These are phyloP conservation scores for Torymus auratus DNA, from an alignment of 2,888 invertebrate genomes.

Conservation along the genomic window DNA sequence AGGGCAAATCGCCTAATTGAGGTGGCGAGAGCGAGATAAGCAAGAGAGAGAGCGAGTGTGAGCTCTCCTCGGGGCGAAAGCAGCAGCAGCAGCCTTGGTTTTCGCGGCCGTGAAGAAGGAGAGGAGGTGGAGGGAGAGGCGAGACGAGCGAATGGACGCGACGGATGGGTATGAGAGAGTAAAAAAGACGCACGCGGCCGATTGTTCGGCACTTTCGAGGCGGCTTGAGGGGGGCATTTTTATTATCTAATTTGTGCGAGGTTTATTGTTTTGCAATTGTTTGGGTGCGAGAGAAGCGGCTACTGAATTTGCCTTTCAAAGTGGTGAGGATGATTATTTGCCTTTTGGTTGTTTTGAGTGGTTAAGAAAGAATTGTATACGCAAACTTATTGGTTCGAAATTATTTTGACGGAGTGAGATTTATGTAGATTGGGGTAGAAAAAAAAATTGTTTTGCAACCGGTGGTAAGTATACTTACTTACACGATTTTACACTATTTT, in stretches of 20 bases:
- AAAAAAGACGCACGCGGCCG: neutral
- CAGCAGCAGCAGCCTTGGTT: conserved; percentile 37
- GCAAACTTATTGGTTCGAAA: too few species aligned
- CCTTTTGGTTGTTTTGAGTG: neutral
- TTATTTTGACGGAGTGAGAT: too few species aligned
- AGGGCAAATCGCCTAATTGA: conserved; percentile 55
- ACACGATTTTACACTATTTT: too few species aligned
- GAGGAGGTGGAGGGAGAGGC: neutral
- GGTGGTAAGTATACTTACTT: too few species aligned
- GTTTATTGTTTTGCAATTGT: conserved; percentile 33
- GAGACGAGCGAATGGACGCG: neutral
- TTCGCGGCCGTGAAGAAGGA: conserved; percentile 31
- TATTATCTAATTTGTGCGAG: conserved; percentile 44
- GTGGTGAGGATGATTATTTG: conserved; percentile 4
- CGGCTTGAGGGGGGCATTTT: conserved; percentile 34
- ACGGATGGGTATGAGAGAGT: conserved; percentile 1
- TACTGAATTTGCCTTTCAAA: conserved; percentile 4
- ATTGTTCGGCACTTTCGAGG: conserved; percentile 51
- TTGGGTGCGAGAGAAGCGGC: neutral
- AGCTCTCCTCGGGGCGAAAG: conserved; percentile 21
- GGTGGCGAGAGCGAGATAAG: conserved; percentile 52
- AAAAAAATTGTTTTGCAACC: too few species aligned
- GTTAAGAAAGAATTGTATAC: too few species aligned
- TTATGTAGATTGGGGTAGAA: too few species aligned
- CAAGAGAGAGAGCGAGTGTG: conserved; percentile 23